These are phyloP conservation scores for Oenanthe oenanthe DNA, from an alignment of 2,113 vertebrate genomes.

Conservation along the genomic window DNA sequence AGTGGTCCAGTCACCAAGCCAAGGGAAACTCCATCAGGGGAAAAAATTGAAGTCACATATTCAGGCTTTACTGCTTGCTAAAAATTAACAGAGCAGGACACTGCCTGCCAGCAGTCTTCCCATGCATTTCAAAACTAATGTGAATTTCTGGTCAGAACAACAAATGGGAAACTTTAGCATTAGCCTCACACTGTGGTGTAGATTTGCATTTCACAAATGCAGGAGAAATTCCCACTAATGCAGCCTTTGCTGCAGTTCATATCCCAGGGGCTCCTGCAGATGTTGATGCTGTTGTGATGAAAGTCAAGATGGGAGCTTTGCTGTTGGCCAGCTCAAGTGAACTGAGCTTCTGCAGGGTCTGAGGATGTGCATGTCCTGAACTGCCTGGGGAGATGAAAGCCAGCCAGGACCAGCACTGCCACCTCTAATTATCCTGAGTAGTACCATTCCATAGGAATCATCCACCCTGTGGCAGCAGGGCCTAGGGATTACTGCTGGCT, in stretches of 20 bases:
- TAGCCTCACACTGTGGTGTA: fast-evolving
- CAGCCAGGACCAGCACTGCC: background rate
- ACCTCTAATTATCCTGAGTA: background rate
- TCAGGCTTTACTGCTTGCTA: background rate
- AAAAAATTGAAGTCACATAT: background rate
- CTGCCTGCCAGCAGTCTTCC: background rate
- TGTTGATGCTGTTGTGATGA: background rate
- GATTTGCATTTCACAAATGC: background rate
- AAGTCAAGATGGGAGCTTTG: background rate
- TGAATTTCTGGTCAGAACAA: background rate
- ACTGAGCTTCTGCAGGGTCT: background rate
- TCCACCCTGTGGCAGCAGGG: background rate
- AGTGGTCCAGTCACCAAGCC: background rate
- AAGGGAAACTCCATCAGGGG: background rate
- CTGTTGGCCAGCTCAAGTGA: background rate
- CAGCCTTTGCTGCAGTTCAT: background rate
- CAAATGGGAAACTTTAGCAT: background rate
- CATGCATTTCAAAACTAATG: background rate
- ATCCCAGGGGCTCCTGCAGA: background rate
- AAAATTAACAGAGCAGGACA: background rate
- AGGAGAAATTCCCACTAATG: background rate
- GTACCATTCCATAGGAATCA: background rate
- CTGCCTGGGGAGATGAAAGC: background rate
- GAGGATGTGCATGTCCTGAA: background rate
- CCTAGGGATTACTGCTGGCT: background rate